phyloP scores from a whole-genome alignment of 2,888 invertebrate genomes.

The Cremastinae sp. region DNA sequence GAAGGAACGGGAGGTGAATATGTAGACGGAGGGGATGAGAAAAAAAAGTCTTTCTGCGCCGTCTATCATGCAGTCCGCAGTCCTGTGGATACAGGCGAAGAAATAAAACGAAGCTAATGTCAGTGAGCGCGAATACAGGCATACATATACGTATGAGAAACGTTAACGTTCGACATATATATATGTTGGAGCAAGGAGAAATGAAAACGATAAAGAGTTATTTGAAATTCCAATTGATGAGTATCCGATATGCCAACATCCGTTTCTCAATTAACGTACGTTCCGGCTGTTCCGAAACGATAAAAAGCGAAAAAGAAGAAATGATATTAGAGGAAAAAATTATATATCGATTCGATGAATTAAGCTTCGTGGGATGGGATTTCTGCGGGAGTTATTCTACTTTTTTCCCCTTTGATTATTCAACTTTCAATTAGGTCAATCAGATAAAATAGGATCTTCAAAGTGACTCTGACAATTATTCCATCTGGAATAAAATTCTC shows the following conservation, averaged over 20 bases:
- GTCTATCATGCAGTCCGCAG: constrained; percentile 13
- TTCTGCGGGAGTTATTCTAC: too few species aligned
- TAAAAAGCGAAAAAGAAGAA: neutral
- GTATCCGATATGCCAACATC: constrained; percentile 20
- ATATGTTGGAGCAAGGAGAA: neutral
- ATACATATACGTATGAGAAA: neutral
- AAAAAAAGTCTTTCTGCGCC: neutral
- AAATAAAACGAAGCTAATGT: constrained; percentile 50
- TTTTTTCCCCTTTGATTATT: too few species aligned
- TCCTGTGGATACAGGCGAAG: constrained; percentile 20
- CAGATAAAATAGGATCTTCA: neutral
- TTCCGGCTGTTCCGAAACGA: neutral
- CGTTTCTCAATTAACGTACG: neutral
- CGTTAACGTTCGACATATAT: neutral
- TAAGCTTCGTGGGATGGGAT: too few species aligned
- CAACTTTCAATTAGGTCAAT: neutral
- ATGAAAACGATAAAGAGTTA: neutral
- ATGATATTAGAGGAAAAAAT: neutral
- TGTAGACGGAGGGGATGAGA: neutral
- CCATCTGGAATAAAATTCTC: too few species aligned
- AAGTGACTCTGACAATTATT: neutral
- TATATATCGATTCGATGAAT: neutral
- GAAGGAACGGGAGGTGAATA: neutral
- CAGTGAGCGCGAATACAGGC: constrained; percentile 2
- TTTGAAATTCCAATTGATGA: constrained; percentile 16